Evolutionary conservation across 2,113 vertebrate genomes (phyloP).

Genomic region (Lepisosteus oculatus): DNA sequence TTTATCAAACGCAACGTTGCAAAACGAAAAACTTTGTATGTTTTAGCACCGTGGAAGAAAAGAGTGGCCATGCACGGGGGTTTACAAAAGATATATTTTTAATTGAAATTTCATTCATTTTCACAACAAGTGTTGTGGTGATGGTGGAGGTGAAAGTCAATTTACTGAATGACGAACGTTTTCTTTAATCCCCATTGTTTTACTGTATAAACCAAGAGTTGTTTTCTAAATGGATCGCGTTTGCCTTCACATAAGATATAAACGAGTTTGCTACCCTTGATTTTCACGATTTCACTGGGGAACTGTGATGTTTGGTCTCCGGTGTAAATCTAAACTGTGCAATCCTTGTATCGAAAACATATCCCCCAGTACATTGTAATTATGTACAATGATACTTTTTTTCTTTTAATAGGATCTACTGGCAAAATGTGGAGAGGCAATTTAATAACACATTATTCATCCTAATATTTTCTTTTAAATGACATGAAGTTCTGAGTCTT

Average conservation of each 20-base stretch:
- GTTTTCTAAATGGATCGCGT: not conserved
- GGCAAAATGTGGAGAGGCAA: slow-evolving; percentile 32
- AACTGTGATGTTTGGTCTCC: slow-evolving; percentile 22
- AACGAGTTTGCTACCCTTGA: slow-evolving; percentile 1
- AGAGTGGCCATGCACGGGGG: no score
- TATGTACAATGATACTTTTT: slow-evolving; percentile 25
- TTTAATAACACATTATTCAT: slow-evolving; percentile 33
- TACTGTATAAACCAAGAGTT: no score
- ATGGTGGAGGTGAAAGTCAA: no score
- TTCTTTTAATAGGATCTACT: slow-evolving; percentile 28
- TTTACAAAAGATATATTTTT: no score
- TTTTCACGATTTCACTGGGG: slow-evolving; percentile 11
- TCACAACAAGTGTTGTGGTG: no score
- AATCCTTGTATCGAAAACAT: not conserved
- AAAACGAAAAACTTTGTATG: no score
- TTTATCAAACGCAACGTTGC: no score
- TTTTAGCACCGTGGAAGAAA: no score
- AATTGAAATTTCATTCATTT: no score
- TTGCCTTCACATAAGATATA: slow-evolving; percentile 24
- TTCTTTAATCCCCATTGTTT: no score
- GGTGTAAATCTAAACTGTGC: slow-evolving; percentile 26
- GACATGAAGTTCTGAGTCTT: not conserved
- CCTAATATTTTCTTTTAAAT: slow-evolving; percentile 42
- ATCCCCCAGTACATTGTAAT: slow-evolving; percentile 34
- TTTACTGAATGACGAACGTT: no score